Evolutionary conservation across 2,888 invertebrate genomes (phyloP).

Genomic region (Lampropteryx suffumata): DNA sequence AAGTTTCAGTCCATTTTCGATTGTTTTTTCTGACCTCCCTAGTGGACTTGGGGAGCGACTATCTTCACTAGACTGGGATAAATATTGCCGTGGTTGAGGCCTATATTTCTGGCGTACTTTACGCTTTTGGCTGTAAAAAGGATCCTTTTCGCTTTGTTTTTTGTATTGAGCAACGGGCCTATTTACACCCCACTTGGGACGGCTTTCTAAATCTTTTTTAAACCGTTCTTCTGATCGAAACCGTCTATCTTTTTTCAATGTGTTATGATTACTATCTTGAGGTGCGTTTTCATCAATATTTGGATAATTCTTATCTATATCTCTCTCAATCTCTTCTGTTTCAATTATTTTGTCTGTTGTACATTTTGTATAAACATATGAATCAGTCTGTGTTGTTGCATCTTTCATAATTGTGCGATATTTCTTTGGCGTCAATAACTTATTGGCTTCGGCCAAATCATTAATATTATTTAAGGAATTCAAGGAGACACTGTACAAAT

Average conservation of each 20-base stretch:
- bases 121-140: constrained; percentile 88
- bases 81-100: constrained; percentile 79
- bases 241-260: constrained; percentile 78
- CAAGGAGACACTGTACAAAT: constrained; percentile 70
- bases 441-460: constrained; percentile 59
- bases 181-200: constrained; percentile 90
- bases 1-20: constrained; percentile 62
- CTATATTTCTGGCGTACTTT: constrained; percentile 86
- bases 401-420: constrained; percentile 81
- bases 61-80: constrained; percentile 84
- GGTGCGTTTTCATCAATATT: constrained; percentile 79
- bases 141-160: constrained; percentile 95
- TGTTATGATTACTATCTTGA: constrained; percentile 72
- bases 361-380: constrained; percentile 44
- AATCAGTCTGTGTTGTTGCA: constrained; percentile 87
- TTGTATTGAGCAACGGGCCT: constrained; percentile 91
- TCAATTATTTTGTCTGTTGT: constrained; percentile 60
- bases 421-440: constrained; percentile 73
- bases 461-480: constrained; percentile 63
- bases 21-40: constrained; percentile 62
- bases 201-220: constrained; percentile 83
- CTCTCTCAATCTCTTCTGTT: constrained; percentile 61
- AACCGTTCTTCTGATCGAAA: constrained; percentile 79
- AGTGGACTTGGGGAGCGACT: constrained; percentile 83
- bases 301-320: constrained; percentile 79